Conservation (phyloP, 2,113 vertebrate species). For the Sinocyclocheilus maitianheensis region DNA sequence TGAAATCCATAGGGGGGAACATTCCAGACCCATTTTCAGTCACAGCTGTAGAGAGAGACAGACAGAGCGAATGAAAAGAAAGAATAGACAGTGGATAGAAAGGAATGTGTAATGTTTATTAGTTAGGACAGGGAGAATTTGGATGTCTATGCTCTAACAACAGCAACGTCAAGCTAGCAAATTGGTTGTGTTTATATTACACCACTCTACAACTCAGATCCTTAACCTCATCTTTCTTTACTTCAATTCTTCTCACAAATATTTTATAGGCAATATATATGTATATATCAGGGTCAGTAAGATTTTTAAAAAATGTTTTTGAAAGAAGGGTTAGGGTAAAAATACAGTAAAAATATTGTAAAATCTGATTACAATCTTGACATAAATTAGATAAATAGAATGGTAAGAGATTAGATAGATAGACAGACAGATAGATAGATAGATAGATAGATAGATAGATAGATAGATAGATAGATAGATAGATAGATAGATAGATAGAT, state of each 20-base stretch:
- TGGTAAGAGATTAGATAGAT: neutral
- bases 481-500: too few species aligned
- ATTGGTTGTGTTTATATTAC: conserved; percentile 30
- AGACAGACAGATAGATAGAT: neutral
- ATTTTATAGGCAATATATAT: neutral
- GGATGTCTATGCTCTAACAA: conserved; percentile 1
- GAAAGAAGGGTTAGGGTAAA: neutral
- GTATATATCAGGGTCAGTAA: neutral
- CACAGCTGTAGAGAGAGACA: conserved; percentile 13
- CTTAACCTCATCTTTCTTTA: conserved; percentile 17
- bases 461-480: neutral
- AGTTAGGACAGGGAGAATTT: conserved; percentile 10
- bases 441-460: neutral
- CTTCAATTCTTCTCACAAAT: neutral
- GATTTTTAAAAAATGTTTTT: neutral
- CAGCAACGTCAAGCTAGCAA: neutral
- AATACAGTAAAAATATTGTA: too few species aligned
- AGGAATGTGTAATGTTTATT: conserved; percentile 8
- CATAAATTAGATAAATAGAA: too few species aligned
- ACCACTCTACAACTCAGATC: conserved; percentile 3
- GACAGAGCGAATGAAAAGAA: neutral
- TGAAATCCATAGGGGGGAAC: conserved; percentile 50
- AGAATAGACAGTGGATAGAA: neutral
- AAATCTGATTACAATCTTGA: too few species aligned
- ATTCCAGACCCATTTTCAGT: conserved; percentile 52